phyloP scores from a whole-genome alignment of 2,797 vertebrate species.

The Pterois miles region DNA sequence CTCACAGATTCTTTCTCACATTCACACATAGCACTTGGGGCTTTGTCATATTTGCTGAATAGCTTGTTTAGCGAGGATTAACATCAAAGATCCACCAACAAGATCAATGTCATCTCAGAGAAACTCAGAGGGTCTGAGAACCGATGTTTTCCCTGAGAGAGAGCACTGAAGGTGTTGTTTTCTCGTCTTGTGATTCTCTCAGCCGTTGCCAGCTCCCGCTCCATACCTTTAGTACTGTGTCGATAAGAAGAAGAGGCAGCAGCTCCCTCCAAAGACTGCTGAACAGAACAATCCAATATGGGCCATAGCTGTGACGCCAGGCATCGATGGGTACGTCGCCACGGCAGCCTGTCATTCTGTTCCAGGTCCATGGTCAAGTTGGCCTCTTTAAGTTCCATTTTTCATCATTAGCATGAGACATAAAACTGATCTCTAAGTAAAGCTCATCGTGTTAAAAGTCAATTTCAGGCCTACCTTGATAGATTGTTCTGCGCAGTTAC shows the following conservation, averaged over 20 bases:
- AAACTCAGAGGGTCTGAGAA: slow-evolving; percentile 48
- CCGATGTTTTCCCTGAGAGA: slow-evolving; percentile 14
- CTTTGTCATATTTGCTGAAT: slow-evolving; percentile 63
- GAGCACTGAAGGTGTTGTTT: slow-evolving; percentile 33
- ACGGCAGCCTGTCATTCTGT: slow-evolving; percentile 49
- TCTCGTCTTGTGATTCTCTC: slow-evolving; percentile 50
- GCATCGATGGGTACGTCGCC: slow-evolving; percentile 60
- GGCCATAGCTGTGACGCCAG: slow-evolving; percentile 52
- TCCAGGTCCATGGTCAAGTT: slow-evolving; percentile 51
- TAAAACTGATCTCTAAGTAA: slow-evolving; percentile 77
- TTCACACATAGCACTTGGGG: slow-evolving; percentile 4
- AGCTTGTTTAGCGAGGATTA: slow-evolving; percentile 66
- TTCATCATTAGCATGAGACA: slow-evolving; percentile 79
- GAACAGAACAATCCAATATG: slow-evolving; percentile 79
- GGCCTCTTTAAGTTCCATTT: slow-evolving; percentile 74
- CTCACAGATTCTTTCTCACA: slow-evolving; percentile 41
- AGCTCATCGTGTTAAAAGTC: slow-evolving; percentile 67
- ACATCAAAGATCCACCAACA: slow-evolving; percentile 64
- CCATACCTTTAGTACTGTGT: slow-evolving; percentile 58
- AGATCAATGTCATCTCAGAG: slow-evolving; percentile 64
- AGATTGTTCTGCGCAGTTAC: slow-evolving; percentile 49
- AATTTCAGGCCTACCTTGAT: slow-evolving; percentile 53
- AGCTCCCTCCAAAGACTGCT: slow-evolving; percentile 64
- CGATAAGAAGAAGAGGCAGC: slow-evolving; percentile 68
- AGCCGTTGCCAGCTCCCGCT: slow-evolving; percentile 55